Evolutionary conservation across 2,888 invertebrate genomes (phyloP), one percentile per base, ranked within the genome.

Genomic region (Sminthurides aquaticus): DNA sequence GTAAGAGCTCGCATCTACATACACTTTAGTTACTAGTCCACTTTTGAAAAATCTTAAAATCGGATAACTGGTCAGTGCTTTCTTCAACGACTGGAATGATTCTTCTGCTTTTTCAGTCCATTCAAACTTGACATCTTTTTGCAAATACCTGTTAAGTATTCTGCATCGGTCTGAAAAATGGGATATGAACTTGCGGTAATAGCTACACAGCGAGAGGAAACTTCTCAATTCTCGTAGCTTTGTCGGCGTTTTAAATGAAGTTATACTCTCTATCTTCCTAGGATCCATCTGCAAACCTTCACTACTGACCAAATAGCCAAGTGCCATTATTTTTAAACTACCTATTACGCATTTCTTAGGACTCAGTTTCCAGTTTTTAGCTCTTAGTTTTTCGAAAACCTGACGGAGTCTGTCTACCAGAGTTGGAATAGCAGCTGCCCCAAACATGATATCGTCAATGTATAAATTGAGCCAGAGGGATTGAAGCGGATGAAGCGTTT

Each of bases 111-210:
- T 43, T 20, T 18, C 20, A 0, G 59, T 48, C 72, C 72, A 72
- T 0, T 29, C 0, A 27, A 72, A 72, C 1, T 66, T 60, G 3
- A 29, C 22, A 56, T 65, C 56, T 43, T 71, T 62, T 49, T 64
- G 61, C n/a, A 61, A 60, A 20, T 67, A 20, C 29, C 20, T 27
- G 54, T 58, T 29, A 0, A 74, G 43, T 0, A 71, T 71, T 8
- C 49, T n/a, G 0, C 69, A 69, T 8, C 65, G 49, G 2, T 48
- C 34, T 5, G 71, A 29, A 60, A 71, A 69, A 11, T 65, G 49
- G 15, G 56, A 34, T 3, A 74, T 65, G 34, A 71, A 74, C 27
- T 66, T 62, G 2, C 71, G 63, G 25, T 72, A 75, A 56, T 69
- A 75, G 20, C 67, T 67, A 25, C 43, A 34, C 3, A 69, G 57